Conservation (phyloP, 2,888 invertebrate species). For the Seladonia tumulorum region DNA sequence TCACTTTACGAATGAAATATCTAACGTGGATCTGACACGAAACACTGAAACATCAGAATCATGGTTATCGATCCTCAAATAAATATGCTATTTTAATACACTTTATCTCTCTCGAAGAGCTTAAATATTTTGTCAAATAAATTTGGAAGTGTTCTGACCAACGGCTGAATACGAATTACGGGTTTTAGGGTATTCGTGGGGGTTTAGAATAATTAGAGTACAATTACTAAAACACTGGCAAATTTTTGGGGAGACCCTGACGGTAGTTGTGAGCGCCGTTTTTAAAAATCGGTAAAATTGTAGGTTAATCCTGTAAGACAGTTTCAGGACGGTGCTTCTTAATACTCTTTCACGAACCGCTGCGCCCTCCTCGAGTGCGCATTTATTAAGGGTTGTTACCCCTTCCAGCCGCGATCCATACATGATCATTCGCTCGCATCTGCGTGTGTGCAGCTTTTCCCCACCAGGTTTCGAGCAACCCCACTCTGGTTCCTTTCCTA, state of each 20-base stretch:
- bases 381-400: conserved; percentile 80
- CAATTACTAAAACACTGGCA: not conserved
- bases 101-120: not conserved
- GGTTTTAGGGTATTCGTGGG: not conserved
- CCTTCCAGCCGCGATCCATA: conserved; percentile 64
- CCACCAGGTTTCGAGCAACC: conserved; percentile 65
- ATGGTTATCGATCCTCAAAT: not conserved
- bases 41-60: not conserved
- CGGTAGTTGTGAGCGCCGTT: not conserved
- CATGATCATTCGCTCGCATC: conserved; percentile 62
- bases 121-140: not conserved
- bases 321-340: conserved; percentile 56
- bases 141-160: not conserved
- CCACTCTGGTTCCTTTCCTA: conserved; percentile 75
- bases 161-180: not conserved
- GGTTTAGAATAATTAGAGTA: not conserved
- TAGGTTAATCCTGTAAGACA: conserved; percentile 51
- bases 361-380: conserved; percentile 66
- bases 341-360: conserved; percentile 62
- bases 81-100: not conserved
- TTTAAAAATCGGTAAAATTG: conserved; percentile 45
- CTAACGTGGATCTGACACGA: not conserved
- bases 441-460: conserved; percentile 66
- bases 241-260: not conserved
- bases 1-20: not conserved